Evolutionary conservation across 30 jellyfish, hydroid and myxozoan genomes (phyloP), one percentile per base, ranked within the genome.

Genomic region (Pseudorhiza aurosa): DNA sequence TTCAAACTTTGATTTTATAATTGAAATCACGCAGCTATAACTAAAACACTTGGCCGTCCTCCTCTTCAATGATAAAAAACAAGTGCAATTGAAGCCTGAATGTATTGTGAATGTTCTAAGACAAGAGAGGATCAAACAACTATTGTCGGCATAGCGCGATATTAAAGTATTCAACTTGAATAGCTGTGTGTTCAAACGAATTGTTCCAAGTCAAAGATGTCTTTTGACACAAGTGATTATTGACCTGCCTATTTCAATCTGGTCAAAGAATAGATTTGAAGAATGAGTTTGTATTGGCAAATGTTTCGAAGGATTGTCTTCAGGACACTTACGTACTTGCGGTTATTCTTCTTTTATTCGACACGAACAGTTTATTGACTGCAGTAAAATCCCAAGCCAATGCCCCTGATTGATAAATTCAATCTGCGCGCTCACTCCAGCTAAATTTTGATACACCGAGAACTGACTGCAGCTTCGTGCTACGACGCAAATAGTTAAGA

Each of bases 121-220:
- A 72, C 88, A 72, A 84, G 95, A 59, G 87, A 72, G 78, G 95
- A 73, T 68, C 87, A 84, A 84, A 84, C 85, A 84, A 68, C 95
- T 72, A 84, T 84, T 84, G 95, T 84, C 95, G 45, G 87, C 87
- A 71, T 84, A 71, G 81, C 95, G 85, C 81, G 87, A 72, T 50
- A 73, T 70, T 37, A 57, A 68, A 73, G 77, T 60, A 84, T 73
- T 84, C 85, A 84, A 68, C 68, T 68, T 73, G 87, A 84, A 84
- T 84, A 65, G 87, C 76, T 84, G 95, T 68, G 87, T 84, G 85
- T 58, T 84, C 87, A 72, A 60, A 62, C 73, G 87, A 72, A 73
- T 84, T 84, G 95, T 84, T 72, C 87, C 51, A 78, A 49, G 76
- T 64, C 75, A 63, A 73, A 69, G 88, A 84, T 58, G 81, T 55